phyloP scores from a whole-genome alignment of 1,140 invertebrate genomes.

The Battus philenor region DNA sequence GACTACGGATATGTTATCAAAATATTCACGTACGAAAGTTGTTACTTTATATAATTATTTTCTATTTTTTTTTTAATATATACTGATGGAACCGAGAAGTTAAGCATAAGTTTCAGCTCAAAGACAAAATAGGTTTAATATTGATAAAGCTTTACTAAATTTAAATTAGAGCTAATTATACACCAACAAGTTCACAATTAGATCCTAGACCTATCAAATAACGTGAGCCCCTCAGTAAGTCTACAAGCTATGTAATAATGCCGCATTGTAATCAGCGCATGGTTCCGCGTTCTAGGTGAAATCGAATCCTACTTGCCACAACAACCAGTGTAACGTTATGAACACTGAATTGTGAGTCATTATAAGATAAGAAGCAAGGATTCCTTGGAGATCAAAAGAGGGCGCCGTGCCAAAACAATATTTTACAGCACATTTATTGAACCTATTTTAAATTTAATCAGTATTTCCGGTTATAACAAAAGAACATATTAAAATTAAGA shows the following conservation, averaged over 20 bases:
- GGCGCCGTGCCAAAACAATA: constrained; percentile 17
- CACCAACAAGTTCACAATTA: constrained; percentile 12
- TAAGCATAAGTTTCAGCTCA: constrained; percentile 1
- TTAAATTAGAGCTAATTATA: constrained; percentile 6
- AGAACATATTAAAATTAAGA: constrained; percentile 37
- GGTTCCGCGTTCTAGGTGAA: neutral
- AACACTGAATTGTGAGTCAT: neutral
- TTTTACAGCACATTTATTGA: constrained; percentile 9
- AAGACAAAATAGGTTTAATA: neutral
- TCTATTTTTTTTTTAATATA: too few species aligned
- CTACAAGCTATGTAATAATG: neutral
- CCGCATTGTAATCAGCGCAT: neutral
- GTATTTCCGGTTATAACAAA: constrained; percentile 27
- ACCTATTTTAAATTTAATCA: constrained; percentile 13
- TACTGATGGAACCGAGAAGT: too few species aligned
- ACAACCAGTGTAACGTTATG: constrained; percentile 1
- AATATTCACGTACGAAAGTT: too few species aligned
- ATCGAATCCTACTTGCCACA: constrained; percentile 3
- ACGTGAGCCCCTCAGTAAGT: constrained; percentile 5
- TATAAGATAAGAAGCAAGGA: constrained; percentile 14
- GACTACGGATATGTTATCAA: too few species aligned
- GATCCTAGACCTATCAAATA: constrained; percentile 10
- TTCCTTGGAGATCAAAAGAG: constrained; percentile 26
- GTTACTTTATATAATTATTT: too few species aligned
- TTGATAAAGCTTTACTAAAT: constrained; percentile 7